Evolutionary conservation across 2,888 invertebrate species (phyloP).

Genomic region (Criorhina ranunculi): DNA sequence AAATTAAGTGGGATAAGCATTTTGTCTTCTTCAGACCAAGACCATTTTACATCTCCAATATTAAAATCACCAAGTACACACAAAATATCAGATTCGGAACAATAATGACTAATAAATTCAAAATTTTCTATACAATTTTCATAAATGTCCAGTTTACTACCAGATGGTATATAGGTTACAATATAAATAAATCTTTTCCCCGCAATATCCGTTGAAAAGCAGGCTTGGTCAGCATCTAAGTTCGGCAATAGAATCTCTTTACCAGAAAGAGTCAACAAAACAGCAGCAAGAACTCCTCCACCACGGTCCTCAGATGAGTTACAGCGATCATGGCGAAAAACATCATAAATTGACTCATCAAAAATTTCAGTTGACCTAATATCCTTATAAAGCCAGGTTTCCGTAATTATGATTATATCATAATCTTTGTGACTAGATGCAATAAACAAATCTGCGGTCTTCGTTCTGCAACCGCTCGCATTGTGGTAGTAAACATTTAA

Average conservation of each 20-base stretch:
- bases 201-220: background rate
- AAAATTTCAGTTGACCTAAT: background rate
- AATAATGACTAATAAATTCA: no score
- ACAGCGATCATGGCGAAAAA: background rate
- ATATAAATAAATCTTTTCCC: background rate
- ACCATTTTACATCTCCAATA: no score
- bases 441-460: constrained; percentile 7
- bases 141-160: constrained; percentile 1
- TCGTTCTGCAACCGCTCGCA: constrained; percentile 22
- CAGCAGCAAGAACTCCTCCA: background rate
- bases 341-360: background rate
- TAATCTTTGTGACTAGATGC: constrained; percentile 7
- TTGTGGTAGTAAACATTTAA: constrained; percentile 6
- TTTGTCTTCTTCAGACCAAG: no score
- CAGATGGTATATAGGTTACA: no score
- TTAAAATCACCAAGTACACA: no score
- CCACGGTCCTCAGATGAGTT: background rate
- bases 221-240: background rate
- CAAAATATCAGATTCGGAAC: no score
- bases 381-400: background rate
- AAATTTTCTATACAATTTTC: no score
- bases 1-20: no score
- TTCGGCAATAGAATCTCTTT: background rate
- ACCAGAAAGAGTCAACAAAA: background rate
- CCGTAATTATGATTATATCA: constrained; percentile 7